Percentiles rank a stretch among this genome's conserved stretches.
Evolutionary conservation across 2,797 vertebrate species (phyloP).

Genomic region (Babyrousa celebensis): DNA sequence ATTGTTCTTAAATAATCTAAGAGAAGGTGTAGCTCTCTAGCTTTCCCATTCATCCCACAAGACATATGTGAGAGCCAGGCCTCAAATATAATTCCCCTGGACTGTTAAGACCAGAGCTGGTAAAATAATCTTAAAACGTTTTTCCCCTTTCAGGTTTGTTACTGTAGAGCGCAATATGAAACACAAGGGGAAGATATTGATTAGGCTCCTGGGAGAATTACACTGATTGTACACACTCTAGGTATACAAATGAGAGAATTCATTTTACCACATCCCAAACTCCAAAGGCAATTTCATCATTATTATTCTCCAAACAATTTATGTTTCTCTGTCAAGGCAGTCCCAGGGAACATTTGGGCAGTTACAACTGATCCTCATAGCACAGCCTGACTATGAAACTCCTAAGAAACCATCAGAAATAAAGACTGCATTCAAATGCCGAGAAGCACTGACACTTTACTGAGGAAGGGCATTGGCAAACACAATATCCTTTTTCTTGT

Average conservation of each 20-base stretch:
- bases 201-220: constrained; percentile 70
- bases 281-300: constrained; percentile 60
- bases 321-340: constrained; percentile 62
- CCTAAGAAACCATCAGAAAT: constrained; percentile 17
- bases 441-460: not conserved
- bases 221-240: constrained; percentile 51
- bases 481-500: not conserved
- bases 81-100: constrained; percentile 41
- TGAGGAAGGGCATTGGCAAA: constrained; percentile 10
- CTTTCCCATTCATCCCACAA: not conserved
- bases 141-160: constrained; percentile 52
- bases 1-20: not conserved
- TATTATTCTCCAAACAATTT: constrained; percentile 71
- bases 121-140: constrained; percentile 63
- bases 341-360: constrained; percentile 28
- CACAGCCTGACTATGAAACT: not conserved
- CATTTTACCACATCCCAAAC: constrained; percentile 56
- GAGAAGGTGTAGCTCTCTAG: not conserved
- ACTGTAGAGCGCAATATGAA: constrained; percentile 60
- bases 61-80: not conserved
- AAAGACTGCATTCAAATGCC: constrained; percentile 27
- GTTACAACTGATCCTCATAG: not conserved
- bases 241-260: constrained; percentile 55
- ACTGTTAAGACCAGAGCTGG: not conserved
- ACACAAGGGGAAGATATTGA: constrained; percentile 64